Conservation (phyloP, 2,888 invertebrate genomes). For the Aethes cnicana region DNA sequence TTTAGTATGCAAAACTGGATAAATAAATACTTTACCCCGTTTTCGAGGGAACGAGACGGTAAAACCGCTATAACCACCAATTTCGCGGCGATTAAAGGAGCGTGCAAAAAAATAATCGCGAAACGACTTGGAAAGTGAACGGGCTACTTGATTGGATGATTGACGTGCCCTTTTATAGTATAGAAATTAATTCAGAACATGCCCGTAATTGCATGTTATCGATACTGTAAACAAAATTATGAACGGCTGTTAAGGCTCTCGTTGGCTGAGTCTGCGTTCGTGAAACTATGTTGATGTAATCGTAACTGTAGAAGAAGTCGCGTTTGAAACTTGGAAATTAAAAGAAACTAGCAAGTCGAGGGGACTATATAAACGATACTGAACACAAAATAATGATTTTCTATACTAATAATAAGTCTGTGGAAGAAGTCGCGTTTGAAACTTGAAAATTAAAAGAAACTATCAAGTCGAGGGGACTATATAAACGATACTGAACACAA, state of each 20-base stretch:
- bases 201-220: constrained; percentile 55
- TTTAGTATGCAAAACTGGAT: constrained; percentile 58
- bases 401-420: no score
- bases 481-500: no score
- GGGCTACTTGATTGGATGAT: constrained; percentile 71
- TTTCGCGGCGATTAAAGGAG: constrained; percentile 42
- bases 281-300: constrained; percentile 1
- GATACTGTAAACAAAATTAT: constrained; percentile 58
- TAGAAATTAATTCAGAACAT: constrained; percentile 48
- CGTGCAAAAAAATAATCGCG: constrained; percentile 34
- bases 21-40: constrained; percentile 68
- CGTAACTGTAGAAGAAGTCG: no score
- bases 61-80: constrained; percentile 51
- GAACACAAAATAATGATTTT: no score
- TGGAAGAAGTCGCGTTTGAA: no score
- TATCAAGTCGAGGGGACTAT: no score
- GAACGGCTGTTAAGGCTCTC: constrained; percentile 24
- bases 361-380: no score
- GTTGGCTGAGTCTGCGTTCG: constrained; percentile 2
- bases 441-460: no score
- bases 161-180: constrained; percentile 59
- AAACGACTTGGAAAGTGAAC: constrained; percentile 40
- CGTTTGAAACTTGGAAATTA: no score
- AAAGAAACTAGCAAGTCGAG: no score
- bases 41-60: constrained; percentile 49